Base-by-base conservation (phyloP, 2,113 vertebrate species). In the Charadrius vociferus region DNA sequence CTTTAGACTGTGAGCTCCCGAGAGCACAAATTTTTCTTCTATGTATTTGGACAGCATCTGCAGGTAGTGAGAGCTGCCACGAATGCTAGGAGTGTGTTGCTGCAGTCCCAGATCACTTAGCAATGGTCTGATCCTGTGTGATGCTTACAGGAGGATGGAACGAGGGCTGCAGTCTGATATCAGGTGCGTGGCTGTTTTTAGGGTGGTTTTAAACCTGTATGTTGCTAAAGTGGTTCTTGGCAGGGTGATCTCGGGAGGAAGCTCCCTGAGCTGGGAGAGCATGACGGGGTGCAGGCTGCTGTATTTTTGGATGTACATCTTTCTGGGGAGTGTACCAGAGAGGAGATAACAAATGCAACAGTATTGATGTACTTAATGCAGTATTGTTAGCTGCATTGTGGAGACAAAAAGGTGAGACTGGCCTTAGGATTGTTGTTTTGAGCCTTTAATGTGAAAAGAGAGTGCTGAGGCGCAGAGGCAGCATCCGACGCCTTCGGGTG, bases 401-500 rank as follows among this genome's bases (percentile, higher is more conserved):
- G n/a, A 52, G 63, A 34, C 12, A 7, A 61, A 52, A 63, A 79
- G 56, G 56, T 63, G 72, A 87, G 29, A 30, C 19, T 50, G 43
- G 53, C 45, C 3, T 68, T 56, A 52, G 75, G 43, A 26, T 29
- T 32, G 41, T 12, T 66, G n/a, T 37, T 95, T 47, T 49, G 86
- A 86, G 68, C 20, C 24, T 88, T 66, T 81, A 32, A 1, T 1
- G 1, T 36, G 58, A 22, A 47, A 47, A 39, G 32, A 12, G 52
- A 32, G 63, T 14, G 29, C 30, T 0, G 0, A 37, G 81, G 61
- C 52, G 30, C 39, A n/a, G 81, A 3, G 0, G 13, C 47, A 41
- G 29, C 43, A 36, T 65, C 58, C 0, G 0, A 2, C 27, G 4
- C 47, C 41, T 89, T 37, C 0, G 0, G 62, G 66, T 77, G 84